A percentile compares a stretch with the other conserved stretches of the same genome.
Evolutionary conservation across 2,113 vertebrate genomes (phyloP).

Genomic region (Pungitius pungitius): DNA sequence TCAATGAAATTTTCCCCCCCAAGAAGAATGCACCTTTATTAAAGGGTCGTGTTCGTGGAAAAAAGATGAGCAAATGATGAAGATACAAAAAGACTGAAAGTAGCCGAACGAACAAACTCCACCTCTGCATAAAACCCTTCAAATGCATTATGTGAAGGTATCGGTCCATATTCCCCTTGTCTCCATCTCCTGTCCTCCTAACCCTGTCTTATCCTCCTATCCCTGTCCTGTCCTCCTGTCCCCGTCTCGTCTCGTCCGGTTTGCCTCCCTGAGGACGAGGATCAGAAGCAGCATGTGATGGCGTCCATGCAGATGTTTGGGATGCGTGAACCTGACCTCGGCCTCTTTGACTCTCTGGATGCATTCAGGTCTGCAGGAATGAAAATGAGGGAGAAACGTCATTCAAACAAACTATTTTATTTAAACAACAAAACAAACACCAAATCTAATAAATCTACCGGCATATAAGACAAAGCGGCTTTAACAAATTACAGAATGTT

Average conservation of each 20-base stretch:
- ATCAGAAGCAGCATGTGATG: neutral
- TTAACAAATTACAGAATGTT: neutral
- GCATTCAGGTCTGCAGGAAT: neutral
- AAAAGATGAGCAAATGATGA: neutral
- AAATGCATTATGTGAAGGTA: neutral
- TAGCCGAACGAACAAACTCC: neutral
- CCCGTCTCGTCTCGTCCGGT: neutral
- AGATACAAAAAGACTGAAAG: neutral
- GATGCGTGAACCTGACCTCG: slow-evolving; percentile 6
- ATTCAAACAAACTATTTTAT: neutral
- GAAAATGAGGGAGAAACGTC: no score
- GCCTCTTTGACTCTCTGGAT: slow-evolving; percentile 7
- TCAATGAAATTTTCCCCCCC: neutral
- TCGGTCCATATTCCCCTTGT: neutral
- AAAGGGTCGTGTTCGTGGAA: neutral
- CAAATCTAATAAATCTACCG: neutral
- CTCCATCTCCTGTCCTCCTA: neutral
- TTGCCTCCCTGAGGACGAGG: neutral
- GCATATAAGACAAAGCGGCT: neutral
- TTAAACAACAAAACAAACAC: neutral
- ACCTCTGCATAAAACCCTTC: neutral
- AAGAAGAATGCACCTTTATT: neutral
- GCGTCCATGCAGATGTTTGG: neutral
- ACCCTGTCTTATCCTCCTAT: neutral
- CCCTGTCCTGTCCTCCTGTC: neutral